phyloP scores from a whole-genome alignment of 2,797 vertebrate genomes.

The Oreortyx pictus region DNA sequence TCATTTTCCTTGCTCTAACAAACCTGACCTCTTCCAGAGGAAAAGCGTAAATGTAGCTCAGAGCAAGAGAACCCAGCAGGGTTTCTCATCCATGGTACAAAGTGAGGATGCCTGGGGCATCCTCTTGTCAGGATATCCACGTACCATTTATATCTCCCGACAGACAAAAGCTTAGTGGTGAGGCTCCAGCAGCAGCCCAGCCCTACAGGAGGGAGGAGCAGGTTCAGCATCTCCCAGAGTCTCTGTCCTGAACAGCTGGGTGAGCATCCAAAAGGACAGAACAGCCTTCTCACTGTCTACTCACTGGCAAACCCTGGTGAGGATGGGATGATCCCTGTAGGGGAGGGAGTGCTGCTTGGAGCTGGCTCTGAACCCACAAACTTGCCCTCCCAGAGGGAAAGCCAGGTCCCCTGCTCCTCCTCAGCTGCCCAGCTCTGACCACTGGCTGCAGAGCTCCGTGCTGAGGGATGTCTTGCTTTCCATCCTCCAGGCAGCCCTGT shows the following conservation, averaged over 20 bases:
- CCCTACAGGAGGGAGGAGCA: neutral
- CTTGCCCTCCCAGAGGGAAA: neutral
- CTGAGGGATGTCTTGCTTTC: neutral
- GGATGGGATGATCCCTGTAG: neutral
- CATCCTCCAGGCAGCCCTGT: neutral
- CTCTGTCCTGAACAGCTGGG: rapidly evolving
- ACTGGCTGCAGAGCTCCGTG: neutral
- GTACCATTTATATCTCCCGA: neutral
- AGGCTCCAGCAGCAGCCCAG: neutral
- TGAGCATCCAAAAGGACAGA: neutral
- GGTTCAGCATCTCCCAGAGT: neutral
- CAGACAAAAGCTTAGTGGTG: neutral
- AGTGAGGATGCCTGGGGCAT: neutral
- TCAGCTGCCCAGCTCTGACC: neutral
- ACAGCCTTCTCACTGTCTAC: neutral
- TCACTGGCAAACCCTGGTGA: neutral
- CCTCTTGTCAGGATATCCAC: neutral
- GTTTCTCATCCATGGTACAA: neutral
- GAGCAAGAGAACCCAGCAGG: neutral
- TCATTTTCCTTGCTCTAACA: neutral
- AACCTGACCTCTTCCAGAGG: neutral
- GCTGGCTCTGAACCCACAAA: neutral
- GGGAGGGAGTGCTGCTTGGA: neutral
- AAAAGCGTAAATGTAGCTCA: neutral
- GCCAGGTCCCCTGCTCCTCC: rapidly evolving